These are phyloP conservation scores for Pseudopodoces humilis DNA, from an alignment of 2,113 vertebrate species.

Conservation along the genomic window DNA sequence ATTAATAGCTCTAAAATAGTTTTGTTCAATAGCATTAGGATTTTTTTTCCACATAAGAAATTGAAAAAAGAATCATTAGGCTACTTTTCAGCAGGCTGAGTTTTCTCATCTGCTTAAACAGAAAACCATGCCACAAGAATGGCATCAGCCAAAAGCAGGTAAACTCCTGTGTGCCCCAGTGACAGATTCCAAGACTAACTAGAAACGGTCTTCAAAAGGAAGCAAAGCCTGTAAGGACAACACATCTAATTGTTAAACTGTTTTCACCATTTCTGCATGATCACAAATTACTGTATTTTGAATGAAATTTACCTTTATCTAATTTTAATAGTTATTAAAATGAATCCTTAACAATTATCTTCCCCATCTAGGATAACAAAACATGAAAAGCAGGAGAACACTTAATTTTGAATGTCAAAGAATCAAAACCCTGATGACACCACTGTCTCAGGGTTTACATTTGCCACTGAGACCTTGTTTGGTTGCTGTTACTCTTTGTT, in stretches of 20 bases:
- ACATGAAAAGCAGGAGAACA: background rate
- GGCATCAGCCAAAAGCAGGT: background rate
- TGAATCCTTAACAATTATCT: background rate
- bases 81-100: background rate
- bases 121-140: background rate
- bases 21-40: background rate
- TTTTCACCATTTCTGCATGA: background rate
- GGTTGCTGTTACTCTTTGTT: fast-evolving
- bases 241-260: background rate
- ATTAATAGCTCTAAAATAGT: conserved; percentile 19
- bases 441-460: background rate
- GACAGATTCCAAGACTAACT: background rate
- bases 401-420: background rate
- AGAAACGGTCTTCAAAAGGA: background rate
- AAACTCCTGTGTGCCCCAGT: background rate
- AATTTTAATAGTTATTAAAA: background rate
- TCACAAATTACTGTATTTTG: background rate
- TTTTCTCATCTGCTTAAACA: background rate
- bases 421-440: background rate
- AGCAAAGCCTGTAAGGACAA: background rate
- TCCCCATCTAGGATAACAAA: background rate
- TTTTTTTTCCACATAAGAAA: background rate
- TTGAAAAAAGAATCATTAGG: background rate
- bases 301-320: background rate
- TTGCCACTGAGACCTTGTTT: background rate